Conservation (phyloP, 2,888 invertebrate species). For the Scaeva pyrastri region DNA sequence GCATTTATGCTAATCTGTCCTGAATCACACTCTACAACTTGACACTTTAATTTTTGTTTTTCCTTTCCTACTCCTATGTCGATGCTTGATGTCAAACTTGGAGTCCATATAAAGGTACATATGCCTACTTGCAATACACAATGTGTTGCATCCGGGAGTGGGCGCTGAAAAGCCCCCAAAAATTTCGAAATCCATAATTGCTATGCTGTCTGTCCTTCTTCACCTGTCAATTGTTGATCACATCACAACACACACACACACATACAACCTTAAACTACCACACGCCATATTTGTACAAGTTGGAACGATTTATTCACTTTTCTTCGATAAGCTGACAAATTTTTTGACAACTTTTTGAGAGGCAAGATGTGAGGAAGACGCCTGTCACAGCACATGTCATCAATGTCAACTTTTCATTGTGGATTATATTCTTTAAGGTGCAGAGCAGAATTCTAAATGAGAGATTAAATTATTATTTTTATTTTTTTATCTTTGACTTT, state of each 20-base stretch:
- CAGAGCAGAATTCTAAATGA: slow-evolving; percentile 59
- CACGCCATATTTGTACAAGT: too few relatives aligned
- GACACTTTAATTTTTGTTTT: slow-evolving; percentile 54
- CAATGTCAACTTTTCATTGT: slow-evolving; percentile 56
- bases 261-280: neutral
- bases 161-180: slow-evolving; percentile 19
- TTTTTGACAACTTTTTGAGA: slow-evolving; percentile 71
- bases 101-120: neutral
- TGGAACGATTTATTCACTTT: slow-evolving; percentile 68
- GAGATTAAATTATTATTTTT: slow-evolving; percentile 34
- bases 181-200: slow-evolving; percentile 60
- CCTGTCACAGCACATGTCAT: slow-evolving; percentile 68
- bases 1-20: slow-evolving; percentile 71
- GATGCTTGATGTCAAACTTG: neutral
- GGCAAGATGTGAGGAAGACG: slow-evolving; percentile 58
- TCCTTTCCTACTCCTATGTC: neutral
- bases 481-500: neutral
- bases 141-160: slow-evolving; percentile 56
- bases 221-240: slow-evolving; percentile 56
- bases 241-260: slow-evolving; percentile 4
- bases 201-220: slow-evolving; percentile 68
- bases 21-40: slow-evolving; percentile 63
- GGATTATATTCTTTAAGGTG: slow-evolving; percentile 32
- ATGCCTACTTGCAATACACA: slow-evolving; percentile 8
- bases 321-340: slow-evolving; percentile 53